Percentiles rank a stretch among this genome's conserved stretches.
Evolutionary conservation across 2,113 vertebrate species (phyloP).

Genomic region (Falcunculus frontatus): DNA sequence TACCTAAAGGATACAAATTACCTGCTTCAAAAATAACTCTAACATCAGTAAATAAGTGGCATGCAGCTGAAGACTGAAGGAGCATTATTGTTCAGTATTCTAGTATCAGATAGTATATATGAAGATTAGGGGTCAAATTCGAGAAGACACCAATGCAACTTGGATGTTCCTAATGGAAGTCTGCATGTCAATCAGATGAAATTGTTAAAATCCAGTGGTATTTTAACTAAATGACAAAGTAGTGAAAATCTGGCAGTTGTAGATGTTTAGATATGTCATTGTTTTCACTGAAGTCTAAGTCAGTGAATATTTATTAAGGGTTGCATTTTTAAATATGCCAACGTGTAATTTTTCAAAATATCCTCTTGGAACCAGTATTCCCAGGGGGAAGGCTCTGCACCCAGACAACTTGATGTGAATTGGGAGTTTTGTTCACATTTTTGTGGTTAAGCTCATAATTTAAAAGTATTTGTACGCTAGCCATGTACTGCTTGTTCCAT

Average conservation of each 20-base stretch:
- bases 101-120: background rate
- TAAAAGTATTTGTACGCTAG: background rate
- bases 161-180: background rate
- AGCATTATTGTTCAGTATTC: background rate
- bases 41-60: background rate
- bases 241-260: background rate
- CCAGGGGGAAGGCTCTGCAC: background rate
- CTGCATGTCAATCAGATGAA: background rate
- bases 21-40: background rate
- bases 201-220: background rate
- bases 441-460: background rate
- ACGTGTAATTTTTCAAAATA: background rate
- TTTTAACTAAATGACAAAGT: background rate
- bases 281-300: background rate
- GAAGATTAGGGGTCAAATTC: background rate
- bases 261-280: background rate
- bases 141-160: background rate
- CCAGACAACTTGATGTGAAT: background rate
- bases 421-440: background rate
- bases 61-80: background rate
- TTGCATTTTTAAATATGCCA: background rate
- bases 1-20: background rate
- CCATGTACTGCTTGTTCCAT: background rate
- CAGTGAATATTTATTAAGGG: background rate
- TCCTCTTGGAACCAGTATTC: background rate